phyloP scores from a whole-genome alignment of 2,888 invertebrate genomes.

The Hanleya hanleyi region DNA sequence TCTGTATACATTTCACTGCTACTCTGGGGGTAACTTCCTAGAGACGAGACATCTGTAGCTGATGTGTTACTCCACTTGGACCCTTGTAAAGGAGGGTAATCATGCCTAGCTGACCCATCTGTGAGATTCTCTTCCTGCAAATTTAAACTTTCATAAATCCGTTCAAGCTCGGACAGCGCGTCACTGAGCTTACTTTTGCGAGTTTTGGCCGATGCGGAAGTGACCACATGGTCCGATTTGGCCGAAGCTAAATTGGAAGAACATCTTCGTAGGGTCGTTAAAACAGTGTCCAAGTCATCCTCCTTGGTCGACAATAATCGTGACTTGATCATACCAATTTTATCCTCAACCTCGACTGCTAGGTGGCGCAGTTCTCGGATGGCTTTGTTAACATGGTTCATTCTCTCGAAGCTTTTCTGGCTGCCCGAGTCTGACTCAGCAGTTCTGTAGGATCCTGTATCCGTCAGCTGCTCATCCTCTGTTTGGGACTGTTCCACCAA shows the following conservation, averaged over 20 bases:
- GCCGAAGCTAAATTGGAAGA: slow-evolving; percentile 36
- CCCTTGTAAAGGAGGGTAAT: not conserved
- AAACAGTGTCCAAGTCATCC: slow-evolving; percentile 56
- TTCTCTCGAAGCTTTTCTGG: slow-evolving; percentile 12
- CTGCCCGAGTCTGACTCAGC: not conserved
- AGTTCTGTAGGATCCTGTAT: not conserved
- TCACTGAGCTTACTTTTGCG: slow-evolving; percentile 61
- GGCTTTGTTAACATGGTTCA: slow-evolving; percentile 47
- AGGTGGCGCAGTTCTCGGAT: slow-evolving; percentile 60
- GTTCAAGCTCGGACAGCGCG: slow-evolving; percentile 64
- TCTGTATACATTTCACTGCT: not conserved
- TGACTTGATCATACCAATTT: slow-evolving; percentile 55
- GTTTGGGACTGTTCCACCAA: slow-evolving; percentile 36
- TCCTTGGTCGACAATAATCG: slow-evolving; percentile 60
- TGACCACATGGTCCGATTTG: not conserved
- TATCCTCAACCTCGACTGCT: slow-evolving; percentile 59
- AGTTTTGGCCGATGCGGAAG: not conserved
- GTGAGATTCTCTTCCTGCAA: slow-evolving; percentile 49
- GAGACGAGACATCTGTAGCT: not conserved
- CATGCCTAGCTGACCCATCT: slow-evolving; percentile 35
- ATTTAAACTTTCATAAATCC: slow-evolving; percentile 61
- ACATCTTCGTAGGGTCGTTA: slow-evolving; percentile 57
- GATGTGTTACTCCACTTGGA: slow-evolving; percentile 1
- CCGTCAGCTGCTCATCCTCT: not conserved
- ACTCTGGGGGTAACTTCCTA: not conserved